These are phyloP conservation scores for Leptonema lineaticorne DNA, from an alignment of 1,140 invertebrate genomes.

Conservation along the genomic window DNA sequence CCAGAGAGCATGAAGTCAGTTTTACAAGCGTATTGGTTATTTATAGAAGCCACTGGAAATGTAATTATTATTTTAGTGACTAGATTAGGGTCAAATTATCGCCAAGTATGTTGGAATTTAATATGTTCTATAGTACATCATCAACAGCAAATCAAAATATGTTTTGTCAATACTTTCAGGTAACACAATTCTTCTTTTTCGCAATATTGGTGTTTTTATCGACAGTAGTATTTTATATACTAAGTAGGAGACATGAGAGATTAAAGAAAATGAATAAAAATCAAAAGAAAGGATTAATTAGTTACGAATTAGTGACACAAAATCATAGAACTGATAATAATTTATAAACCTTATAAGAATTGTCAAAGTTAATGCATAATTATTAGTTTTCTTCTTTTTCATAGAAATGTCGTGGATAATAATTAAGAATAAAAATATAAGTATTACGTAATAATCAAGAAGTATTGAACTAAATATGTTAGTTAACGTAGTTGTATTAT, in stretches of 20 bases:
- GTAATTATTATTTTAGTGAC: slow-evolving; percentile 67
- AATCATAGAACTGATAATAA: neutral
- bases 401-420: too few species aligned
- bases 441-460: too few species aligned
- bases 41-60: slow-evolving; percentile 90
- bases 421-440: too few species aligned
- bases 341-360: too few species aligned
- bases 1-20: slow-evolving; percentile 92
- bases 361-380: too few species aligned
- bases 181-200: slow-evolving; percentile 51
- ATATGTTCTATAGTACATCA: neutral
- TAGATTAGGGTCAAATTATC: slow-evolving; percentile 41
- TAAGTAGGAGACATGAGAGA: slow-evolving; percentile 45
- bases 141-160: too few species aligned
- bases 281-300: neutral
- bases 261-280: slow-evolving; percentile 9
- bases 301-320: slow-evolving; percentile 14
- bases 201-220: slow-evolving; percentile 48
- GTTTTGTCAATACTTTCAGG: slow-evolving; percentile 43
- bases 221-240: slow-evolving; percentile 46
- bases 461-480: too few species aligned
- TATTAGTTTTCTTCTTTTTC: too few species aligned
- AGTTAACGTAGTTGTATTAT: too few species aligned
- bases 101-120: neutral
- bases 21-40: slow-evolving; percentile 83